Evolutionary conservation across 2,797 vertebrate species (phyloP), one percentile per base, ranked within the genome.

Genomic region (Bradypodion pumilum): DNA sequence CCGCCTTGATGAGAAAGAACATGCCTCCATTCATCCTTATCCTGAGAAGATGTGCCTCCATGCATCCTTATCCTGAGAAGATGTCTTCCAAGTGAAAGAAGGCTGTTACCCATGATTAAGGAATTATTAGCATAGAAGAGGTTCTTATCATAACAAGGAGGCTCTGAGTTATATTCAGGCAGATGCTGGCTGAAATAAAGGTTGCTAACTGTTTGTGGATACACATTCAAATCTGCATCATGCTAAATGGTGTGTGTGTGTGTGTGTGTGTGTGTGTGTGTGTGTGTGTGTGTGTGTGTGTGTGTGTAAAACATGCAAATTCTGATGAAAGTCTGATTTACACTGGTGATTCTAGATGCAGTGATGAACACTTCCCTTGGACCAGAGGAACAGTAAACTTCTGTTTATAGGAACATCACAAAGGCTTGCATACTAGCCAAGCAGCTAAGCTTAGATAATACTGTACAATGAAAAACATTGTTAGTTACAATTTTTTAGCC

Each of bases 71-170:
- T 68, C 16, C 21, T 68, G 25, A 66, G 78, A 73, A 75, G 1
- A n/a, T 25, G 42, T 62, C 25, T 21, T 19, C 8, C 49, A 78
- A 16, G 27, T 7, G 37, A 35, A 79, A 79, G 1, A 5, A 72
- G 5, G n/a, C 7, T 42, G 37, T 29, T 56, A 12, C 9, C 25
- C 44, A 68, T 69, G 42, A 27, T 25, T 16, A n/a, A n/a, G 66
- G 32, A 76, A 59, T 21, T 12, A 23, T 70, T 10, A 21, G 2
- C 1, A 15, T 75, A 69, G 76, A 62, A 42, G 29, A 74, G 56
- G 60, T 62, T 29, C 40, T 62, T 82, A 60, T 84, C 32, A 69
- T 35, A 75, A 65, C 37, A 40, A 52, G 32, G 59, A 84, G 73
- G 23, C 25, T 40, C 25, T 19, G 15, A 60, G 5, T 66, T 56